These are phyloP conservation scores for Stomatorhinus walkeri DNA, from an alignment of 2,797 vertebrate genomes.

Conservation along the genomic window DNA sequence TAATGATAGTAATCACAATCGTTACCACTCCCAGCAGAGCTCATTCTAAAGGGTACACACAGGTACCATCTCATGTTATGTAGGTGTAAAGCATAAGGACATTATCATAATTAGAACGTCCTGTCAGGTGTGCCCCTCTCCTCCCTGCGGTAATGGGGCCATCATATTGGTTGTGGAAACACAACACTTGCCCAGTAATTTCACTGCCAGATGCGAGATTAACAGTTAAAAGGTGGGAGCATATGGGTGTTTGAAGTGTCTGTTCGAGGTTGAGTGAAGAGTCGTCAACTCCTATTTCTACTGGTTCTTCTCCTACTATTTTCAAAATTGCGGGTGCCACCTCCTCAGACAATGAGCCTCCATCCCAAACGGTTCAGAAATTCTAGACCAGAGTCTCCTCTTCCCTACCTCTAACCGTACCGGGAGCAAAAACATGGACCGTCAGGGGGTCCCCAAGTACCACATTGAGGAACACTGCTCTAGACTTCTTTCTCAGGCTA, in stretches of 20 bases:
- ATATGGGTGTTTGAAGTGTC: background rate
- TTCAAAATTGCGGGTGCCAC: background rate
- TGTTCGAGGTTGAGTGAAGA: background rate
- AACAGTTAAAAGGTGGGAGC: slow-evolving; percentile 3
- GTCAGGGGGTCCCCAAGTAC: background rate
- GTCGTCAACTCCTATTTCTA: background rate
- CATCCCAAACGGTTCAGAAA: background rate
- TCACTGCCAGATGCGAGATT: background rate
- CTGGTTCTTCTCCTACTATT: background rate
- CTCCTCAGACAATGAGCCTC: background rate
- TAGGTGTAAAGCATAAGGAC: background rate
- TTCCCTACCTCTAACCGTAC: background rate
- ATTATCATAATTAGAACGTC: background rate
- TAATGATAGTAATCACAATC: background rate
- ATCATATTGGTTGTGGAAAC: background rate
- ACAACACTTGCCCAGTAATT: background rate
- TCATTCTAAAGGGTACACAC: background rate
- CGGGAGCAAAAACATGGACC: background rate
- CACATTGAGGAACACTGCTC: background rate
- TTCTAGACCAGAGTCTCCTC: background rate
- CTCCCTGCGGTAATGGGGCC: background rate
- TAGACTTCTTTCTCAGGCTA: background rate
- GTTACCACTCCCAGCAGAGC: background rate
- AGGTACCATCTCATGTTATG: slow-evolving; percentile 1
- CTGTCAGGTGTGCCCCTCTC: background rate